Conservation (phyloP, 2,113 vertebrate genomes). For the Hypomesus transpacificus region DNA sequence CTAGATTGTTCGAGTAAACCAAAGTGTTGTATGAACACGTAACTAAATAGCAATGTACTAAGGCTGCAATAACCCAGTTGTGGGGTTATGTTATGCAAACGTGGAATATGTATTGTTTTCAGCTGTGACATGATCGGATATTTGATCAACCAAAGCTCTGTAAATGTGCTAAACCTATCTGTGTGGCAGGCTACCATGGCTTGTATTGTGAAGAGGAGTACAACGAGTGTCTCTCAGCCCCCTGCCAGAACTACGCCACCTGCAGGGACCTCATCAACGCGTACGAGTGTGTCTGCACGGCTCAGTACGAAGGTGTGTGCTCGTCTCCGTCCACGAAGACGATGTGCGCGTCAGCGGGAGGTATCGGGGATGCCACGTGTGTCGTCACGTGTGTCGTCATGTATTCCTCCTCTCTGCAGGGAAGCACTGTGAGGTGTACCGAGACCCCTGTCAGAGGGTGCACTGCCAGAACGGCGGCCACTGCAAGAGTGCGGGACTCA, state of each 20-base stretch:
- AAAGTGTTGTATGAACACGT: no score
- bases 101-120: no score
- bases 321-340: neutral
- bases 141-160: no score
- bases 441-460: constrained; percentile 87
- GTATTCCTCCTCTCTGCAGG: constrained; percentile 63
- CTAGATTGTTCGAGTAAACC: no score
- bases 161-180: neutral
- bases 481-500: constrained; percentile 83
- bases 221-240: constrained; percentile 90
- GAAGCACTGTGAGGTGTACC: constrained; percentile 89
- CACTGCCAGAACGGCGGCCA: constrained; percentile 89
- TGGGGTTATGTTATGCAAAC: no score
- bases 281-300: constrained; percentile 87
- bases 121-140: no score
- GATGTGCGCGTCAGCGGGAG: neutral
- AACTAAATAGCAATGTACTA: no score
- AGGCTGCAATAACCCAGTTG: no score
- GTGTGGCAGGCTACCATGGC: constrained; percentile 86
- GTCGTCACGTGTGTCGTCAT: no score
- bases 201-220: constrained; percentile 97
- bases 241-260: constrained; percentile 92
- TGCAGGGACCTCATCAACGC: constrained; percentile 88
- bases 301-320: constrained; percentile 85
- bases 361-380: neutral